phyloP scores from a whole-genome alignment of 2,113 vertebrate genomes.

The Prionailurus bengalensis region DNA sequence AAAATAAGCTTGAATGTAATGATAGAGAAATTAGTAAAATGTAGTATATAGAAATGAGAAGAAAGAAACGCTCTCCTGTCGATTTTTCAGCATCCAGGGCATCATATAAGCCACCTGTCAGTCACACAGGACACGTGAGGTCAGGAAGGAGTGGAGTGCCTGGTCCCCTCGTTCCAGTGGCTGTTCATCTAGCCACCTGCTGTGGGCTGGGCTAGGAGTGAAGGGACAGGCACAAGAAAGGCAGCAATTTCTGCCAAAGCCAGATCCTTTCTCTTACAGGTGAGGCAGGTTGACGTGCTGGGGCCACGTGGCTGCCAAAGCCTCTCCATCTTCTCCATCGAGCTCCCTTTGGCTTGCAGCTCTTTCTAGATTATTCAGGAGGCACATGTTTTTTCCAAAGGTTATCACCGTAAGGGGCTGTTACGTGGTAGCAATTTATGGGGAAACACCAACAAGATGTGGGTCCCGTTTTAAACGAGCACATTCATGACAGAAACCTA shows the following conservation, averaged over 20 bases:
- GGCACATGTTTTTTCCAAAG: background rate
- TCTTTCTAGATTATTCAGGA: background rate
- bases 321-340: background rate
- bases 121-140: background rate
- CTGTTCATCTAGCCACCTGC: conserved; percentile 12
- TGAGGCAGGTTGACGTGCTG: conserved; percentile 83
- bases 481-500: background rate
- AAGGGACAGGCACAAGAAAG: conserved; percentile 86
- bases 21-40: background rate
- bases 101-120: background rate
- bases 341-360: background rate
- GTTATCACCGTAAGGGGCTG: background rate
- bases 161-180: background rate
- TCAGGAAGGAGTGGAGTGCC: rapidly evolving
- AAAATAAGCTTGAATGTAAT: background rate
- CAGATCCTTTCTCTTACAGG: conserved; percentile 83
- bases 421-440: too few species aligned
- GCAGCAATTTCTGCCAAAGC: conserved; percentile 30
- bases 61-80: background rate
- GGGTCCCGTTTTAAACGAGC: background rate
- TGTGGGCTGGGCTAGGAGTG: conserved; percentile 78
- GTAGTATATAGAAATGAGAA: background rate
- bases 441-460: background rate
- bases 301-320: conserved; percentile 61
- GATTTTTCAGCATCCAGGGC: background rate